Evolutionary conservation across 2,888 invertebrate genomes (phyloP), one percentile per base, ranked within the genome.

Genomic region (Chloroclysta siterata): DNA sequence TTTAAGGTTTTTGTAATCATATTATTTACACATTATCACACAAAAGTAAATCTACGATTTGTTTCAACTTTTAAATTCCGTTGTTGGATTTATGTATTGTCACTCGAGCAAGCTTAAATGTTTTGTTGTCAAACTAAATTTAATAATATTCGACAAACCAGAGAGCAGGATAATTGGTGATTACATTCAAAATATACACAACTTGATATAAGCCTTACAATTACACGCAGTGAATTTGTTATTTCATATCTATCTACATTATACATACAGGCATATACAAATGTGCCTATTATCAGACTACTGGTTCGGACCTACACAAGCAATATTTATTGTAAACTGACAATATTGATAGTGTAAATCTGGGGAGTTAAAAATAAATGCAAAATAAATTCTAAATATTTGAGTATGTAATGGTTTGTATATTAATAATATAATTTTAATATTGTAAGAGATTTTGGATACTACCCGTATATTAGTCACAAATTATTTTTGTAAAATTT

Each of bases 211-310:
- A 73, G 66, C 65, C 68, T 72, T 72, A 75, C 52, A 57, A 68
- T 17, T 71, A 74, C 71, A 75, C 71, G 69, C 78, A 67, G 77
- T 78, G 75, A 80, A 79, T 82, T 82, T 78, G 73, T 81, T 79
- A 80, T 72, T 66, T 79, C 51, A 70, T 72, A 81, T 78, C 75
- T 80, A 81, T 79, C 79, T 83, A 82, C 76, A 76, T 69, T 66
- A 64, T 60, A 60, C 66, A 72, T 72, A 74, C 72, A 75, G 74
- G 70, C 71, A 71, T 73, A 29, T 52, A 33, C n/a, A 55, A 51
- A 63, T 61, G 47, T 59, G 62, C 54, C 60, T 66, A 53, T 14
- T 54, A 54, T 66, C 52, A 61, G 61, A 60, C 60, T 68, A 69
- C 60, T 53, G 51, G 60, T 50, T 65, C 57, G 65, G 64, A 62